Conservation (phyloP, 35 echinoderm and acorn worm genomes). For the Heliocidaris tuberculata region DNA sequence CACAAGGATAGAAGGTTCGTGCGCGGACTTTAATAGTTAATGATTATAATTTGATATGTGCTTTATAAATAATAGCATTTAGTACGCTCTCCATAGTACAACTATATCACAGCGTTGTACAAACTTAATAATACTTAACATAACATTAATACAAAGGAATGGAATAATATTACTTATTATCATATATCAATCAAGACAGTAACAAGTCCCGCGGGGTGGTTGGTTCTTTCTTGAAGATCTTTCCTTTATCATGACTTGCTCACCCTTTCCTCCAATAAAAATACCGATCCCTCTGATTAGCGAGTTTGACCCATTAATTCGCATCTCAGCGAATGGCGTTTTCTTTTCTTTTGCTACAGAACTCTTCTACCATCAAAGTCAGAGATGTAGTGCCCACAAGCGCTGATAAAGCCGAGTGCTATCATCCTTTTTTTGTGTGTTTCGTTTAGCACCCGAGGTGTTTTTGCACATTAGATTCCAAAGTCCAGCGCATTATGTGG, state of each 20-base stretch:
- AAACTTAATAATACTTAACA: too few relatives aligned
- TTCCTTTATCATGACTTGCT: not conserved
- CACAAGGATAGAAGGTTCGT: too few relatives aligned
- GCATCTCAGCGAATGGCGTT: not conserved
- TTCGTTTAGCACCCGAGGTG: not conserved
- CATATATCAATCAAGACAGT: not conserved
- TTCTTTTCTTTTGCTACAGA: not conserved
- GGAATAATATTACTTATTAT: not conserved
- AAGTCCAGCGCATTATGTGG: not conserved
- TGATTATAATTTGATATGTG: too few relatives aligned
- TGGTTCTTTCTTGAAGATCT: too few relatives aligned
- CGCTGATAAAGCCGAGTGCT: not conserved
- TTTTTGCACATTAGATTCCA: not conserved
- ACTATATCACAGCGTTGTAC: too few relatives aligned
- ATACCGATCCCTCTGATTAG: not conserved
- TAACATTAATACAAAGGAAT: too few relatives aligned
- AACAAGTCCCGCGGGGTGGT: not conserved
- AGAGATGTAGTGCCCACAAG: not conserved
- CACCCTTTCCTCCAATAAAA: not conserved
- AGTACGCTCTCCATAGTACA: too few relatives aligned
- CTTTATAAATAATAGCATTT: too few relatives aligned
- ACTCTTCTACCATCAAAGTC: not conserved
- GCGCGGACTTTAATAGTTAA: too few relatives aligned
- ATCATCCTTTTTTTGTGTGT: not conserved
- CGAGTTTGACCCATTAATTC: not conserved